Evolutionary conservation across 2,113 vertebrate genomes (phyloP).

Genomic region (Hemibates koningsi): DNA sequence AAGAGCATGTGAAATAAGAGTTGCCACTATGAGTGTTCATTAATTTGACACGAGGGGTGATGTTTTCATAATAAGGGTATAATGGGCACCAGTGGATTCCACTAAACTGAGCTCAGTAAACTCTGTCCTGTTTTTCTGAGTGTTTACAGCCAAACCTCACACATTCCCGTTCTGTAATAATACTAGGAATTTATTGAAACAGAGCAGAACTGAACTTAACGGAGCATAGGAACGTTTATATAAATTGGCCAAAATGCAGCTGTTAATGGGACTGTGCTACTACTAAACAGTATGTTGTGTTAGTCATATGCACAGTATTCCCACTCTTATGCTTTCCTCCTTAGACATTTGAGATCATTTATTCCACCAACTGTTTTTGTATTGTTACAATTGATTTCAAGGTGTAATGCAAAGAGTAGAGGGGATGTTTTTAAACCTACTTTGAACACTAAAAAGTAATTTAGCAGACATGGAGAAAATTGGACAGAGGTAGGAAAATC

Average conservation of each 20-base stretch:
- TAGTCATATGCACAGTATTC: background rate
- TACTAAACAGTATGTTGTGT: background rate
- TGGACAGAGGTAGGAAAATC: background rate
- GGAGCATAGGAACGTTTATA: background rate
- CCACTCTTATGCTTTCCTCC: background rate
- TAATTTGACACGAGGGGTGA: background rate
- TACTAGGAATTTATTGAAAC: background rate
- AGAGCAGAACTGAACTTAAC: background rate
- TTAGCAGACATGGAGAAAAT: background rate
- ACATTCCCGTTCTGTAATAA: background rate
- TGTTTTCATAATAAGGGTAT: background rate
- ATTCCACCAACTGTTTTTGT: background rate
- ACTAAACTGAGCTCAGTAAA: background rate
- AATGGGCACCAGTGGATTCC: background rate
- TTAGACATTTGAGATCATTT: background rate
- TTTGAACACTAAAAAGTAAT: background rate
- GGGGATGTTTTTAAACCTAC: background rate
- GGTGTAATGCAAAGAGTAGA: background rate
- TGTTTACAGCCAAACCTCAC: background rate
- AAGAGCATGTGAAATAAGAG: background rate
- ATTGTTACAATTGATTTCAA: background rate
- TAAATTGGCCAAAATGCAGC: background rate
- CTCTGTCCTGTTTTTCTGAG: background rate
- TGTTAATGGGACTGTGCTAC: background rate
- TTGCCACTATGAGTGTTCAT: background rate